A percentile compares a stretch with the other conserved stretches of the same genome.
phyloP scores from a whole-genome alignment of 2,797 vertebrate genomes.

The Rachycentron canadum region DNA sequence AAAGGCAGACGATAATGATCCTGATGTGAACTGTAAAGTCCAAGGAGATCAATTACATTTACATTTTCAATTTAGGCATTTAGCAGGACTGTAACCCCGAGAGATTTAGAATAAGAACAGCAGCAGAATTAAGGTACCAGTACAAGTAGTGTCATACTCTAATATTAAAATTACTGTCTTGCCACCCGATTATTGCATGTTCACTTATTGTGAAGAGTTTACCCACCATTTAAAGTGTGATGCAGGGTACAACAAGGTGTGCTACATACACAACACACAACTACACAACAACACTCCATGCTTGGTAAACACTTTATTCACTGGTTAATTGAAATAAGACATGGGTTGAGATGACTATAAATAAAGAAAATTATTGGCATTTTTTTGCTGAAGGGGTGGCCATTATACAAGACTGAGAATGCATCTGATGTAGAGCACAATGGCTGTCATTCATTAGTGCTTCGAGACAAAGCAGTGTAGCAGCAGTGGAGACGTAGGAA shows the following conservation, averaged over 20 bases:
- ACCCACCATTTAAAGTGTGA: background rate
- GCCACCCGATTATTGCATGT: background rate
- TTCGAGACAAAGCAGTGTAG: background rate
- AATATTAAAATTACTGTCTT: background rate
- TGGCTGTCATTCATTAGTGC: background rate
- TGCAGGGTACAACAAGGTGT: background rate
- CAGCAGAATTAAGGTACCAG: conserved; percentile 48
- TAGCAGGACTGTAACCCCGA: conserved; percentile 39
- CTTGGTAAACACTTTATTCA: background rate
- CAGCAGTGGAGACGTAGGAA: background rate
- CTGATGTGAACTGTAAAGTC: conserved; percentile 58
- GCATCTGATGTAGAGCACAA: background rate
- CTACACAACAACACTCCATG: background rate
- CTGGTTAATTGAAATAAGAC: background rate
- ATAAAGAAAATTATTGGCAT: no score
- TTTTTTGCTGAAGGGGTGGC: background rate
- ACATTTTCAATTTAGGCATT: conserved; percentile 71
- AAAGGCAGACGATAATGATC: conserved; percentile 65
- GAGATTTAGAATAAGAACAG: conserved; percentile 53
- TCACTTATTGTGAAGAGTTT: background rate
- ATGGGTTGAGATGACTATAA: background rate
- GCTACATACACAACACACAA: no score
- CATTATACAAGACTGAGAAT: background rate
- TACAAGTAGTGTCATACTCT: conserved; percentile 5
- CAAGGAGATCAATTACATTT: conserved; percentile 71